Conservation (phyloP, 53 echinoderm and acorn worm species). For the Astropecten irregularis region DNA sequence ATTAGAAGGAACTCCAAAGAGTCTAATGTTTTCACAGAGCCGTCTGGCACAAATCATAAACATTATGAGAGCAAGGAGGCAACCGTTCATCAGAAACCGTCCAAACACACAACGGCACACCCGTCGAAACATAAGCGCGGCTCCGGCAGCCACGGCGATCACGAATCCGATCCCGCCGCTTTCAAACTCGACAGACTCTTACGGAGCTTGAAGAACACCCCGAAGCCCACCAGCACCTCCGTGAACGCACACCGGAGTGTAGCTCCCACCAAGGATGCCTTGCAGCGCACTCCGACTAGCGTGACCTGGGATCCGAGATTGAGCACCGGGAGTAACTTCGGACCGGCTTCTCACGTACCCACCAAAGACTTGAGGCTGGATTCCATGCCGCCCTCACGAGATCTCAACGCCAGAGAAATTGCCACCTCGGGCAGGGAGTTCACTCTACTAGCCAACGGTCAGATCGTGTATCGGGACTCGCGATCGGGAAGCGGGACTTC, state of each 20-base stretch:
- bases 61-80: not conserved
- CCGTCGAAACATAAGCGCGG: slow-evolving; percentile 5
- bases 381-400: not conserved
- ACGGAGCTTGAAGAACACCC: slow-evolving; percentile 37
- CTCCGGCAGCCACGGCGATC: not conserved
- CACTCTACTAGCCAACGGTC: slow-evolving; percentile 46
- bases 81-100: not conserved
- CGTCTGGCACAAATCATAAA: not conserved
- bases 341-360: not conserved
- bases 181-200: slow-evolving; percentile 54
- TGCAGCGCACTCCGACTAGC: slow-evolving; percentile 30
- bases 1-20: not conserved
- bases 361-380: slow-evolving; percentile 19
- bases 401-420: not conserved
- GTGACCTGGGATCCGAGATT: slow-evolving; percentile 19
- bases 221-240: not conserved
- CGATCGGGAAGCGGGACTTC: slow-evolving; percentile 20
- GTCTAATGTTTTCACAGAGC: not conserved
- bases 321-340: not conserved
- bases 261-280: not conserved
- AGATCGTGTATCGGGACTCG: slow-evolving; percentile 30
- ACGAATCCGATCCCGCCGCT: slow-evolving; percentile 11
- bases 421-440: slow-evolving; percentile 36
- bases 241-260: slow-evolving; percentile 1
- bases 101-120: not conserved